Evolutionary conservation across 2,797 vertebrate species (phyloP), one percentile per base, ranked within the genome.

Genomic region (Sarcophilus harrisii): DNA sequence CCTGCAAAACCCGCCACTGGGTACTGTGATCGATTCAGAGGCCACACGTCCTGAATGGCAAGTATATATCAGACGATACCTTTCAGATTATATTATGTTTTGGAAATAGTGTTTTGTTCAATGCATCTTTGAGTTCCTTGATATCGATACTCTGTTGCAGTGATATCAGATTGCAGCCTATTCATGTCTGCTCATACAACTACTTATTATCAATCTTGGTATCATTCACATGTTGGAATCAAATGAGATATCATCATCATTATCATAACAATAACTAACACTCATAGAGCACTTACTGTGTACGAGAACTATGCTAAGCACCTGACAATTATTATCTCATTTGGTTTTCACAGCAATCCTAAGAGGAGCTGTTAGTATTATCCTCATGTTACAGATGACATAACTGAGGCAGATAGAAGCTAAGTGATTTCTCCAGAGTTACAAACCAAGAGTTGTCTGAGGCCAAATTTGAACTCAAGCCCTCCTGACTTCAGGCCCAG

Each of bases 1-100:
- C 1, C 1, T 98, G 5, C 97, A 98, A 96, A 98, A 98, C 93
- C 98, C 98, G 0, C 97, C 97, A 0, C 24, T 98, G 0, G 98
- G 98, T 92, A 98, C 98, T 0, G 58, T 98, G 0, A 97, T 98
- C 92, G 98, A 98, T 58, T 97, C 91, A 0, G 98, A 98, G 91
- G 98, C 98, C 18, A 98, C 97, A 0, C 95, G 95, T 55, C 95
- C 97, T n/a, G 96, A 96, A 91, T 98, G 97, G 98, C 93, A 98
- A 97, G 98, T 98, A 92, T 57, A 49, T 32, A 0, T 2, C 73
- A 29, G 55, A 4, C 58, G 21, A 27, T 45, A 16, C n/a, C 5
- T 81, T 81, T 45, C 62, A 38, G n/a, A 73, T n/a, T 66, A 18
- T 66, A 8, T 73, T n/a, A n/a, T 24, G 16, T 45, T 81, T 81